Conservation (phyloP, 2,888 invertebrate genomes). For the Adineta ricciae region DNA sequence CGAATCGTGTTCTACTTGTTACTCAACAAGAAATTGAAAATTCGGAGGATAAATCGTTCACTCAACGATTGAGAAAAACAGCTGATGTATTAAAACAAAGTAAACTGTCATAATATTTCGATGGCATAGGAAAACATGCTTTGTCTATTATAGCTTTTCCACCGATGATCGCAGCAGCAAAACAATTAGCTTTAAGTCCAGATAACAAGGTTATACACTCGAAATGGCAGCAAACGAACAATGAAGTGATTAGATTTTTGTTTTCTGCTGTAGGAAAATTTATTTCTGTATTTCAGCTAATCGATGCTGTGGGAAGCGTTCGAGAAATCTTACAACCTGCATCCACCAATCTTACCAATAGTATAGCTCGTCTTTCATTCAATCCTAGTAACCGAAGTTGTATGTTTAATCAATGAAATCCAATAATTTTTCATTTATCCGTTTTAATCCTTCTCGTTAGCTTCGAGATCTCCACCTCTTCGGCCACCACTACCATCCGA, state of each 20-base stretch:
- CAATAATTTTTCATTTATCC: too few relatives aligned
- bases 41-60: slow-evolving; percentile 84
- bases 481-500: background rate
- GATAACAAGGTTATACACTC: slow-evolving; percentile 62
- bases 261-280: too few relatives aligned
- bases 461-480: background rate
- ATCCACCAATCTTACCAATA: background rate
- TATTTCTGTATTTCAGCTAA: slow-evolving; percentile 55
- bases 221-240: slow-evolving; percentile 72
- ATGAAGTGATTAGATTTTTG: slow-evolving; percentile 56
- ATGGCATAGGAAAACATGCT: background rate
- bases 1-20: slow-evolving; percentile 87
- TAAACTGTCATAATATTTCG: slow-evolving; percentile 46
- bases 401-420: background rate
- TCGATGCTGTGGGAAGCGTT: slow-evolving; percentile 69
- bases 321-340: slow-evolving; percentile 56
- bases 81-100: slow-evolving; percentile 71
- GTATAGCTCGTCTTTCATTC: background rate
- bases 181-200: slow-evolving; percentile 77
- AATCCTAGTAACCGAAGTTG: background rate
- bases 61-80: slow-evolving; percentile 73
- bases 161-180: slow-evolving; percentile 88
- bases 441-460: background rate
- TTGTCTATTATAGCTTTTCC: slow-evolving; percentile 63
- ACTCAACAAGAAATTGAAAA: slow-evolving; percentile 95